Base-by-base conservation (phyloP, 1,140 invertebrate genomes). In the Drosophila mayri region DNA sequence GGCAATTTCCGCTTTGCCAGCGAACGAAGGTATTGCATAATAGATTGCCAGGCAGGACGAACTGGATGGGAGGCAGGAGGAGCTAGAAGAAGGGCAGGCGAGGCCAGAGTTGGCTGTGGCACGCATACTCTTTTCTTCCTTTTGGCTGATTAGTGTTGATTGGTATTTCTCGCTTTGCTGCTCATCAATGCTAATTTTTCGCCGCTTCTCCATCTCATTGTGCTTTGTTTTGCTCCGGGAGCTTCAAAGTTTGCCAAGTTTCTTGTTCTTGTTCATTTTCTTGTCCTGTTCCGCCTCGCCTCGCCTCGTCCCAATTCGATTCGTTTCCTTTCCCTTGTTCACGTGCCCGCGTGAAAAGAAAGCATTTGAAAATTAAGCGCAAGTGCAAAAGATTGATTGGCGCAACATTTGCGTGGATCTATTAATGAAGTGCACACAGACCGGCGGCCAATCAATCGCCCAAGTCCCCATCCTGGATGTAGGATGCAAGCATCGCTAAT, bases 141-240 rank as follows among this genome's bases (percentile, higher is more conserved):
- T 74, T 78, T 78, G 64, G 61, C 88, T 91, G 88, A 91, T 91
- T 91, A 91, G 88, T 91, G 88, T 87, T 91, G 88, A 91, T 91
- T 91, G 88, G 83, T 87, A 85, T 91, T 91, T 91, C 73, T 91
- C 84, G 83, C 88, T 81, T 90, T 84, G 85, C 74, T 88, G 84
- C 87, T 91, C 88, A 91, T 91, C 88, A 91, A 91, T 91, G 87
- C 87, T 91, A 91, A 88, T 88, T 90, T 84, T 88, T 85, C 68
- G 28, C 38, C 62, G 20, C 60, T 60, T 54, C 50, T 52, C 65
- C 61, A n/a, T 30, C 63, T 43, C 40, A 32, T 28, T 43, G 11
- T 35, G 35, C 35, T 40, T 64, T 49, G 35, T 66, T 78, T 70
- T 72, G 50, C 41, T 60, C 20, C 52, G 37, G 32, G 54, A 59